phyloP scores from a whole-genome alignment of 2,113 vertebrate species.

The Pionites leucogaster region DNA sequence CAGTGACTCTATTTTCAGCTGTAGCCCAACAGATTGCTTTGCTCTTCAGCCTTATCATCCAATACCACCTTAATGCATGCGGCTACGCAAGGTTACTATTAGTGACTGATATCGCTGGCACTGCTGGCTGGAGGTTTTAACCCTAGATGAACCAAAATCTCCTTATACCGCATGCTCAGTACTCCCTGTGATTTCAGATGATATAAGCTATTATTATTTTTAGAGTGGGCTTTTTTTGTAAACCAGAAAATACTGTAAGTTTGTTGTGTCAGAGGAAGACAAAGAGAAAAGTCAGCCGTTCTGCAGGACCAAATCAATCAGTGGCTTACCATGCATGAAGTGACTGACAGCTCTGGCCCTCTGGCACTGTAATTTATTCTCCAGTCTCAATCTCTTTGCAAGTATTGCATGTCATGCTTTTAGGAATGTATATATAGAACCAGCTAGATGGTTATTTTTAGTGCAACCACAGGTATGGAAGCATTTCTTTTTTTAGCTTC shows the following conservation, averaged over 20 bases:
- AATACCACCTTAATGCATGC: constrained; percentile 56
- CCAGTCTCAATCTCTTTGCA: constrained; percentile 10
- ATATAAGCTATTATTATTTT: background rate
- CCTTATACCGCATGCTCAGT: background rate
- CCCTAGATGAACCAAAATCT: constrained; percentile 14
- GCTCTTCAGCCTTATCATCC: constrained; percentile 57
- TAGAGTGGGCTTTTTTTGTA: background rate
- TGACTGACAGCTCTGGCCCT: constrained; percentile 27
- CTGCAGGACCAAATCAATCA: constrained; percentile 20
- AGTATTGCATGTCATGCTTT: constrained; percentile 14
- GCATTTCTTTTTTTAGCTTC: constrained; percentile 39
- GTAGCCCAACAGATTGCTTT: constrained; percentile 34
- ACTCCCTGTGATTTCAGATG: background rate
- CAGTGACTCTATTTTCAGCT: constrained; percentile 33
- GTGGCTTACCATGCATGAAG: background rate
- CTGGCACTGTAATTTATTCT: constrained; percentile 45
- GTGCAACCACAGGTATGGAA: background rate
- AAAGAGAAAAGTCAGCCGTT: constrained; percentile 23
- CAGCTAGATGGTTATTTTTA: constrained; percentile 23
- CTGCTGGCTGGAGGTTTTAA: background rate
- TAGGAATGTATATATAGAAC: constrained; percentile 17
- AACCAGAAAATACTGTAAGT: background rate
- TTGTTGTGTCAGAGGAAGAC: background rate
- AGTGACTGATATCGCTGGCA: constrained; percentile 15
- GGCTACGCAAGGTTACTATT: constrained; percentile 47